Evolutionary conservation across 2,113 vertebrate species (phyloP).

Genomic region (Onychostruthus taczanowskii): DNA sequence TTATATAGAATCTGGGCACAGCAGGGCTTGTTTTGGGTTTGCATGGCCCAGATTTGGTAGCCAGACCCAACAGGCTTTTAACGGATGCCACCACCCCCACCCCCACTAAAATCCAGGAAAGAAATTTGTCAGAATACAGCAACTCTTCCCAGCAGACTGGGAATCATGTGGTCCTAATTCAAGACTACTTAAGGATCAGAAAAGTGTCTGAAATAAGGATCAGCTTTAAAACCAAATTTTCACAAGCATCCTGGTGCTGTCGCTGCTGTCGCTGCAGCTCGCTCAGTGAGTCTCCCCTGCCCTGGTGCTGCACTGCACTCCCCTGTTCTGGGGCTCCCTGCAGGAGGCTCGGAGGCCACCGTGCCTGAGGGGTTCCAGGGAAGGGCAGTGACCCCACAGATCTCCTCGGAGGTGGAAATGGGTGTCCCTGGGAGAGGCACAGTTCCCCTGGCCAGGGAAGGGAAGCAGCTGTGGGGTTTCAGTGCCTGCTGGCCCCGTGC

Average conservation of each 20-base stretch:
- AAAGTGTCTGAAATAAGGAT: constrained; percentile 43
- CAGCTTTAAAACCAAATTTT: neutral
- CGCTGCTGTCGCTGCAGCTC: neutral
- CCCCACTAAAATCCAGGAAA: neutral
- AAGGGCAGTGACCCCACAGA: neutral
- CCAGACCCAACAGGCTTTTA: neutral
- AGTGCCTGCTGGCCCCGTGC: neutral
- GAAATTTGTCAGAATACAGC: neutral
- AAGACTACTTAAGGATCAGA: constrained; percentile 4
- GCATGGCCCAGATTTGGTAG: neutral
- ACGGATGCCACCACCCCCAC: neutral
- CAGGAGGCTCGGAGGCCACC: fast-evolving
- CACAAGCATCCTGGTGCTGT: neutral
- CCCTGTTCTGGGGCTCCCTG: neutral
- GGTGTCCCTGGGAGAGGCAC: neutral
- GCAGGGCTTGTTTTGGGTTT: neutral
- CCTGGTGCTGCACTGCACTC: neutral
- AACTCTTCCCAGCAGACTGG: neutral
- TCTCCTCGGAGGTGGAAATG: neutral
- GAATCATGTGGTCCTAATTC: neutral
- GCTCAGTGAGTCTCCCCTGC: neutral
- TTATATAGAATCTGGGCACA: neutral
- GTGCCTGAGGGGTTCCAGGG: fast-evolving
- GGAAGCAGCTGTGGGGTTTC: neutral
- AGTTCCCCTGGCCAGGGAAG: fast-evolving